Evolutionary conservation across 2,113 vertebrate species (phyloP), one percentile per base, ranked within the genome.

Genomic region (Poeciliopsis retropinna): DNA sequence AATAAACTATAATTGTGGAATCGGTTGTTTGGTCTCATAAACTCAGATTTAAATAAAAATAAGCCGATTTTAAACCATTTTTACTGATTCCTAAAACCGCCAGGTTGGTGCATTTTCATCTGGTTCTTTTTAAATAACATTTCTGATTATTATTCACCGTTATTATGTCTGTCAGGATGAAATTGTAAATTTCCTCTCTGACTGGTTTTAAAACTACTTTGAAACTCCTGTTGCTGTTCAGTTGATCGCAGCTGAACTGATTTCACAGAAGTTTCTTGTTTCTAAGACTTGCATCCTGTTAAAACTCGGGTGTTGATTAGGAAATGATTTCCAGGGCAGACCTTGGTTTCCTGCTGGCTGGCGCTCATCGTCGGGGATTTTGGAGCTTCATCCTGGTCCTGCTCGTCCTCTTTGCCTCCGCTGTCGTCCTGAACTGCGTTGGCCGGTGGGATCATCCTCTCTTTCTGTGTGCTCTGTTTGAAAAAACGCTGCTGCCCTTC

Each of bases 301-400:
- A 29, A 29, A 29, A 54, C 62, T 15, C 1, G 41, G 63, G 44
- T 29, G 31, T 28, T 72, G 63, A 47, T 73, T 9, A 61, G 30
- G 44, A 65, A 51, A 47, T 28, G 71, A 57, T 2, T 75, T 11
- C 67, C 12, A 14, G 37, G 27, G 63, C 19, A 47, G 64, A 77
- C 82, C 95, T 95, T 95, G 54, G 93, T 94, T 81, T 95, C 94
- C 69, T 93, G 93, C 73, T 94, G 93, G 73, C 82, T 88, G 82
- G 79, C 61, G 32, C 72, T 90, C 4, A 83, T 76, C 27, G 89
- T 85, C 7, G 93, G 94, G 61, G 94, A 94, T 86, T 92, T 89
- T 3, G 92, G 94, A 22, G 81, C 83, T 60, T 93, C 91, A 47
- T 87, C 63, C 67, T 82, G 84, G 29, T 92, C 93, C 75, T 62